Evolutionary conservation across 2,888 invertebrate species (phyloP).

Genomic region (Cerastoderma edule): DNA sequence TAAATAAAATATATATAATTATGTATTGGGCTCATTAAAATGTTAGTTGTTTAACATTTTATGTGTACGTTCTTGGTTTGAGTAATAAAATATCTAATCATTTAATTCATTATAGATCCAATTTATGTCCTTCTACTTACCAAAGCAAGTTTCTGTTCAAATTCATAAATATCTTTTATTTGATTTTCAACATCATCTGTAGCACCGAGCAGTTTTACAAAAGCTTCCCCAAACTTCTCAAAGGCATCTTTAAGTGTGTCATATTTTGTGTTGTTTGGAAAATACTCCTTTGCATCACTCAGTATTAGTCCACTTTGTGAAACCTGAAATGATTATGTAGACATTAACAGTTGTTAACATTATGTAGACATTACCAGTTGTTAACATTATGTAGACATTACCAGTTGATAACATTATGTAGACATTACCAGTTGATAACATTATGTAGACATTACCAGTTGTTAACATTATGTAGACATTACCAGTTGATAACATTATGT

Average conservation of each 20-base stretch:
- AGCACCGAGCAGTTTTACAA: conserved; percentile 70
- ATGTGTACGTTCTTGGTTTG: too few species aligned
- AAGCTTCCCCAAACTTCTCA: conserved; percentile 60
- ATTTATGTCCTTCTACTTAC: conserved; percentile 54
- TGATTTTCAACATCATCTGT: conserved; percentile 48
- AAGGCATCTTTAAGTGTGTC: conserved; percentile 63
- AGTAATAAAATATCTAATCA: not conserved
- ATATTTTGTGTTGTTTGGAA: conserved; percentile 60
- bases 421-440: too few species aligned
- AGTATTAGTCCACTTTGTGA: conserved; percentile 74
- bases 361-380: too few species aligned
- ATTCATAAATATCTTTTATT: conserved; percentile 70
- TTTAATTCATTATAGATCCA: not conserved
- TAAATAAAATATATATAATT: too few species aligned
- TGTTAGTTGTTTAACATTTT: too few species aligned
- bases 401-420: too few species aligned
- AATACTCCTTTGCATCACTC: conserved; percentile 68
- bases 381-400: too few species aligned
- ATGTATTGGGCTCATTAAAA: too few species aligned
- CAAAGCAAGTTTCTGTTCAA: conserved; percentile 74
- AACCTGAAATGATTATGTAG: conserved; percentile 75
- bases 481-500: too few species aligned
- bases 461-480: too few species aligned
- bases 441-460: too few species aligned
- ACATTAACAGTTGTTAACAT: too few species aligned